Evolutionary conservation across 2,888 invertebrate genomes (phyloP), one percentile per base, ranked within the genome.

Genomic region (Drosophila paramelanica): DNA sequence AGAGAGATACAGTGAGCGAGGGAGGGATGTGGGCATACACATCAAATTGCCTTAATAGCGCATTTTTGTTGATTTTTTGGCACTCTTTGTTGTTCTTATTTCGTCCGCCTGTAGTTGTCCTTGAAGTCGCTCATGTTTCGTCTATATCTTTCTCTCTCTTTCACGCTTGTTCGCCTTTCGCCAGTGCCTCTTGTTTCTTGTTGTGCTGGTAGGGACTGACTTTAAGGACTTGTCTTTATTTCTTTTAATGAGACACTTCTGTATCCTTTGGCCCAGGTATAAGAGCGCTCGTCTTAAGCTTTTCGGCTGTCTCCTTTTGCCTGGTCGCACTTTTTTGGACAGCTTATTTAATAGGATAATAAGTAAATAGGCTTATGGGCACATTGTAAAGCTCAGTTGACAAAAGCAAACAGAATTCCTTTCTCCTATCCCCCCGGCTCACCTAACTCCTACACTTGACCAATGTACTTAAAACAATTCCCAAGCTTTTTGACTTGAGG

Each of bases 171-270:
- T 33, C 11, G 46, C 31, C 14, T 13, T 47, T 41, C 17, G 36
- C 31, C 31, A 31, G 31, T 10, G 31, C 55, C 55, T 55, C 55
- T 14, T 45, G 36, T 55, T 55, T 25, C 55, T 45, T 25, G 45
- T 55, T 38, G 45, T 47, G 50, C 17, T 55, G 64, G 42, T 65
- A 53, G 64, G 65, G 55, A n/a, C 82, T 74, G 80, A 85, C 86
- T 88, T 82, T 72, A 88, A 88, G 83, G 89, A 88, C 83, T 88
- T 79, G 80, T 79, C 88, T 83, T 88, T 82, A 79, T 83, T 82
- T 88, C 80, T 75, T 88, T 86, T 88, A 83, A 83, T 88, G 83
- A 83, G 83, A 86, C 86, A 83, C 88, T 83, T 80, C 88, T 82
- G 88, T 83, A 88, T 83, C 88, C 83, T 86, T 88, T 82, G 61